Base-by-base conservation (phyloP, 2,113 vertebrate species). In the Periophthalmus modestus region DNA sequence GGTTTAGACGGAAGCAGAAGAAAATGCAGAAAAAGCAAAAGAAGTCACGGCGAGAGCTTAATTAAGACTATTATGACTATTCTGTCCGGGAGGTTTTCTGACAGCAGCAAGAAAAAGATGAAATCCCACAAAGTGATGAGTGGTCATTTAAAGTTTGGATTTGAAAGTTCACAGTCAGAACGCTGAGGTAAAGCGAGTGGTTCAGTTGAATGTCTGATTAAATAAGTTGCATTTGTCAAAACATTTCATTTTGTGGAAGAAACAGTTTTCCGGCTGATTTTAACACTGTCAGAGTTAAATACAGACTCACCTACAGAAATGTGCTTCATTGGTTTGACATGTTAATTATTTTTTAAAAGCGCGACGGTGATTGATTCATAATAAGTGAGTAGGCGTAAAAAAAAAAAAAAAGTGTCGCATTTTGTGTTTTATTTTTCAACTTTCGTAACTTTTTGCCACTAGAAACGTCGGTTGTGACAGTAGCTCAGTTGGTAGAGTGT, bases 31-130 rank as follows among this genome's bases (percentile, higher is more conserved):
- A 59, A 39, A 71, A 85, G 81, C 48, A 68, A 74, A 87, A 87
- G 87, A 77, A 63, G 72, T 69, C 67, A 59, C 79, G 82, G 86
- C 84, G 85, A 82, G 85, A 82, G 81, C 71, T 87, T 92, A 88
- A 92, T 90, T 91, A 89, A 81, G 70, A 77, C 74, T 72, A 80
- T 90, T 91, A 85, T 71, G 82, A 73, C n/a, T n/a, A n/a, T n/a
- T 43, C 68, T 81, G 54, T 79, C 65, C 75, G 75, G 13, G 63
- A 79, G 80, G 74, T 87, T 74, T 24, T 78, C 67, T 28, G 48
- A 61, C 80, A 69, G 80, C 70, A 66, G 69, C 61, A 47, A 7
- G 58, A 84, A 82, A 90, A 85, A 85, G 89, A 91, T 90, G 73
- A 81, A 83, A 84, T 82, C 47, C 69, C 24, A 23, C 71, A 80